phyloP scores from a whole-genome alignment of 2,113 vertebrate species.

The Zosterops borbonicus region DNA sequence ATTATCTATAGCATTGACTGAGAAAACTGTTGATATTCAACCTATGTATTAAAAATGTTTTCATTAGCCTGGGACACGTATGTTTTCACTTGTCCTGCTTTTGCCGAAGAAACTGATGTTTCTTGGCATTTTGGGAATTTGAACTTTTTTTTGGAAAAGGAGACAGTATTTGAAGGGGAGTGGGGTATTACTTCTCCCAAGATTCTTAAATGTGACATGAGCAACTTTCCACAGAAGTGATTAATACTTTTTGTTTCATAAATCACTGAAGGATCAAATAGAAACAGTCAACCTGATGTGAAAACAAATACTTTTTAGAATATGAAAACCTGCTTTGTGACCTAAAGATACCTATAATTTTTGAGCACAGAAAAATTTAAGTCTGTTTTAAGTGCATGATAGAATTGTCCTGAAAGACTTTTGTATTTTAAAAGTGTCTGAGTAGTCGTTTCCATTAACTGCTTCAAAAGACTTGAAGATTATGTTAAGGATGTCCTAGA shows the following conservation, averaged over 20 bases:
- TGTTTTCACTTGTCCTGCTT: background rate
- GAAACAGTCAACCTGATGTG: background rate
- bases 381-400: background rate
- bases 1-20: background rate
- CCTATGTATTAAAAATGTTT: background rate
- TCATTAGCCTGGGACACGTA: background rate
- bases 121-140: background rate
- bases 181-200: background rate
- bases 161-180: background rate
- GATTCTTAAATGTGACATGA: background rate
- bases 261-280: background rate
- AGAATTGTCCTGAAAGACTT: background rate
- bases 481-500: background rate
- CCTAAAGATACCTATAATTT: background rate
- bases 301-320: background rate
- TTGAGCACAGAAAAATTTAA: background rate
- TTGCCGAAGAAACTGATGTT: background rate
- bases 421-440: background rate
- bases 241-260: background rate
- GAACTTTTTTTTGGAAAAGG: background rate
- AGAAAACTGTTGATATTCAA: background rate
- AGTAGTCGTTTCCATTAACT: background rate
- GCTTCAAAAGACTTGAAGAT: background rate
- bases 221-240: background rate
- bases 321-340: background rate